Conservation (phyloP, 1,140 invertebrate genomes). For the Drosophila paulistorum region DNA sequence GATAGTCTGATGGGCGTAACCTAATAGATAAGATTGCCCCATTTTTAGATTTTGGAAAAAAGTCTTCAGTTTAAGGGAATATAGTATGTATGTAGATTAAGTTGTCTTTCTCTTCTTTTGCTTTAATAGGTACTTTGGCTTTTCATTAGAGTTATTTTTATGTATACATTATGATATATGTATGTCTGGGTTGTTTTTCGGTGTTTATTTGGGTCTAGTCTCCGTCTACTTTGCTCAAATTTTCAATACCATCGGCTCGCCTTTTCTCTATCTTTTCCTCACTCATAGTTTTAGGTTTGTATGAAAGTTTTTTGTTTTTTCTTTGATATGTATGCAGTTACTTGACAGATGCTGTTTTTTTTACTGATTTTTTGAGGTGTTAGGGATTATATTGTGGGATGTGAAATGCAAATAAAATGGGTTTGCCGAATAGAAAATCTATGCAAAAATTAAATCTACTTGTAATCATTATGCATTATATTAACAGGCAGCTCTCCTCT, state of each 20-base stretch:
- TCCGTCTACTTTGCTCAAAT: neutral
- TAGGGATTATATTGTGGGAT: slow-evolving; percentile 33
- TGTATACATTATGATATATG: slow-evolving; percentile 41
- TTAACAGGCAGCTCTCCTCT: slow-evolving; percentile 20
- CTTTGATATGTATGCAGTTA: slow-evolving; percentile 77
- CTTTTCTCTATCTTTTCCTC: neutral
- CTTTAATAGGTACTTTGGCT: slow-evolving; percentile 78
- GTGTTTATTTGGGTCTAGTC: neutral
- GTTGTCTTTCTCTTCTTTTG: slow-evolving; percentile 57
- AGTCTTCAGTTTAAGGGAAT: slow-evolving; percentile 49
- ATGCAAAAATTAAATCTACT: slow-evolving; percentile 62
- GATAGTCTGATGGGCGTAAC: slow-evolving; percentile 44
- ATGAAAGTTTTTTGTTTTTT: slow-evolving; percentile 44
- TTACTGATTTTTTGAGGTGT: neutral
- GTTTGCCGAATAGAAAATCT: slow-evolving; percentile 46
- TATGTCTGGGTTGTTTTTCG: slow-evolving; percentile 18
- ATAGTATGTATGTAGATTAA: slow-evolving; percentile 60
- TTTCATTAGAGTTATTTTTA: slow-evolving; percentile 59
- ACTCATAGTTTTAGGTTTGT: slow-evolving; percentile 46
- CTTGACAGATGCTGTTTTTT: slow-evolving; percentile 60
- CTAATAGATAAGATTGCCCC: slow-evolving; percentile 32
- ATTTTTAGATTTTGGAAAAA: slow-evolving; percentile 23
- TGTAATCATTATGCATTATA: slow-evolving; percentile 45
- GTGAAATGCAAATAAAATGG: slow-evolving; percentile 37
- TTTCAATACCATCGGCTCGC: neutral